These are phyloP conservation scores for Auanema freiburgensis DNA, from an alignment of 2,888 invertebrate species.

Conservation along the genomic window DNA sequence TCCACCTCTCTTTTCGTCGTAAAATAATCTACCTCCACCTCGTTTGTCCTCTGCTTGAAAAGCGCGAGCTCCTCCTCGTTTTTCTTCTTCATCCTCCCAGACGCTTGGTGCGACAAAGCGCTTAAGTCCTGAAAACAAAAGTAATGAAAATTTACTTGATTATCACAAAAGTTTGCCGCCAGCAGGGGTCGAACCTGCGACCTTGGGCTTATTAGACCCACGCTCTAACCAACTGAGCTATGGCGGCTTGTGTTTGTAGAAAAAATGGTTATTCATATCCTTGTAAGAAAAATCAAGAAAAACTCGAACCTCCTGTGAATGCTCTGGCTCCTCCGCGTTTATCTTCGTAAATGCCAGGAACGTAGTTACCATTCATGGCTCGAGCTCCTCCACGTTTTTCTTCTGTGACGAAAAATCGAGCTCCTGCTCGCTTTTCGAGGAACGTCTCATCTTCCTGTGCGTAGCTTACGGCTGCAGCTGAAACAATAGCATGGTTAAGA, in stretches of 20 bases:
- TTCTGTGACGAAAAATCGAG: no score
- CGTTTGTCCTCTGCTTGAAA: conserved; percentile 26
- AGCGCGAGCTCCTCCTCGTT: conserved; percentile 31
- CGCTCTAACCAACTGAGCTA: conserved; percentile 65
- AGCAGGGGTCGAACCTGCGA: conserved; percentile 64
- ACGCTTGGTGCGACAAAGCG: conserved; percentile 30
- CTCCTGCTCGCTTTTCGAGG: no score
- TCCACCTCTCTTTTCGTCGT: not conserved
- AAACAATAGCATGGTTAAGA: no score
- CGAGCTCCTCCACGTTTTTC: no score
- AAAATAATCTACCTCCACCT: conserved; percentile 10
- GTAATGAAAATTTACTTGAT: no score
- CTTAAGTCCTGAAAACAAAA: conserved; percentile 9
- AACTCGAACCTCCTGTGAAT: conserved; percentile 7
- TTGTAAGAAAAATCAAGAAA: no score
- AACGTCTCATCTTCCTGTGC: no score
- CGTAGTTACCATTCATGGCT: no score
- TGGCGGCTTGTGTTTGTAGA: conserved; percentile 35
- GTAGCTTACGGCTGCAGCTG: no score
- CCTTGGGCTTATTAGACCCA: conserved; percentile 64
- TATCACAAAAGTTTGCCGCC: conserved; percentile 48
- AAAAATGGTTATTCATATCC: no score
- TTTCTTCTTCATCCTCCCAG: conserved; percentile 12
- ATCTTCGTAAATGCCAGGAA: no score
- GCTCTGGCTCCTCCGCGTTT: conserved; percentile 33